Evolutionary conservation across 2,888 invertebrate species (phyloP).

Genomic region (Halictus quadricinctus): DNA sequence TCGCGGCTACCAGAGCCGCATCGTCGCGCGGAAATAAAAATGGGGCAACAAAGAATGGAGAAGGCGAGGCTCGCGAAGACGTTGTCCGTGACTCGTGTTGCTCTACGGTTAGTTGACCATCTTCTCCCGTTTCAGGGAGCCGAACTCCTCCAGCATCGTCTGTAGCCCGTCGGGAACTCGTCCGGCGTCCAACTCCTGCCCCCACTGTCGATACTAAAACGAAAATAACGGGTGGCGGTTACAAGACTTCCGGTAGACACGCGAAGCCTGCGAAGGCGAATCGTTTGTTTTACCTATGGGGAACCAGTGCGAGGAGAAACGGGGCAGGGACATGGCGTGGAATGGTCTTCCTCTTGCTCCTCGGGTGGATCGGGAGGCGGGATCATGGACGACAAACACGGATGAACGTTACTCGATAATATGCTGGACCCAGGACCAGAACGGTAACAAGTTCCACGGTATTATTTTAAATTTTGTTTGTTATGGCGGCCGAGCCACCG

Average conservation of each 20-base stretch:
- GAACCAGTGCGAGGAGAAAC: background rate
- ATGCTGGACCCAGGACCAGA: constrained; percentile 8
- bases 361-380: background rate
- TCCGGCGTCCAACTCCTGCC: constrained; percentile 91
- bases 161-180: constrained; percentile 91
- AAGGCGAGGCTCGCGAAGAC: constrained; percentile 37
- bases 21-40: constrained; percentile 18
- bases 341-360: constrained; percentile 7
- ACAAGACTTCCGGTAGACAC: constrained; percentile 24
- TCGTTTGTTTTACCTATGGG: constrained; percentile 26
- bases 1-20: background rate
- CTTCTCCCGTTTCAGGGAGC: constrained; percentile 87
- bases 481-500: background rate
- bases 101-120: constrained; percentile 62
- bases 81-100: constrained; percentile 55
- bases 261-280: constrained; percentile 1
- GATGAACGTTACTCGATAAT: background rate
- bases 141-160: constrained; percentile 89
- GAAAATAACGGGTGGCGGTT: constrained; percentile 60
- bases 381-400: background rate
- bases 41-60: background rate
- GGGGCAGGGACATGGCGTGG: background rate
- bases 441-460: constrained; percentile 1
- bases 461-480: background rate
- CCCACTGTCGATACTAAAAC: constrained; percentile 91